Evolutionary conservation across 1,140 invertebrate species (phyloP).

Genomic region (Ooceraea biroi): DNA sequence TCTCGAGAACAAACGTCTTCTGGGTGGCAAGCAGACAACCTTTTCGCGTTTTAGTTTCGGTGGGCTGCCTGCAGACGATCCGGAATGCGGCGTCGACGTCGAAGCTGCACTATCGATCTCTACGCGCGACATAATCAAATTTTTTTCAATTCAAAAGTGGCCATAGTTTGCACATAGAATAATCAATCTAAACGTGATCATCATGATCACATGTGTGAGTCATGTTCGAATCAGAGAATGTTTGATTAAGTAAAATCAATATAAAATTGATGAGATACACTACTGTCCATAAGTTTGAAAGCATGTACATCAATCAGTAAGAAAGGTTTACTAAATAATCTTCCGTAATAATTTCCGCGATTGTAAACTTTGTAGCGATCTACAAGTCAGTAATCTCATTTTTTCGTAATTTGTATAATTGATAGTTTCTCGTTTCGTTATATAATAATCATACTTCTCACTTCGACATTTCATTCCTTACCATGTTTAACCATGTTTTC

Average conservation of each 20-base stretch:
- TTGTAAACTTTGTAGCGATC: no score
- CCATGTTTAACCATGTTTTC: no score
- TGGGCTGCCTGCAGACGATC: slow-evolving; percentile 83
- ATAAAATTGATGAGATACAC: neutral
- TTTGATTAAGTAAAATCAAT: neutral
- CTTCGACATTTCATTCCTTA: no score
- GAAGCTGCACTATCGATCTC: slow-evolving; percentile 80
- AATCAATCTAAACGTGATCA: neutral
- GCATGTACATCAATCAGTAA: no score
- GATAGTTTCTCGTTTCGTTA: no score
- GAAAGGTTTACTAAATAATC: no score
- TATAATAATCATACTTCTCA: no score
- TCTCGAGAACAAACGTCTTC: slow-evolving; percentile 85
- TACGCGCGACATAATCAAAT: slow-evolving; percentile 50
- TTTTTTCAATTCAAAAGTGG: neutral
- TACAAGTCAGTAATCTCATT: no score
- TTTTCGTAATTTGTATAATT: no score
- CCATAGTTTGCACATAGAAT: neutral
- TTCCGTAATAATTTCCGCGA: no score
- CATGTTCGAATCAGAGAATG: neutral
- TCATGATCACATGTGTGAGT: neutral
- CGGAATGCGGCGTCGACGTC: slow-evolving; percentile 81
- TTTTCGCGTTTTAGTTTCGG: slow-evolving; percentile 86
- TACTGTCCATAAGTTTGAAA: no score
- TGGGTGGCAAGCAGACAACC: slow-evolving; percentile 78